Evolutionary conservation across 2,888 invertebrate species (phyloP).

Genomic region (Rhabditoides inermis): DNA sequence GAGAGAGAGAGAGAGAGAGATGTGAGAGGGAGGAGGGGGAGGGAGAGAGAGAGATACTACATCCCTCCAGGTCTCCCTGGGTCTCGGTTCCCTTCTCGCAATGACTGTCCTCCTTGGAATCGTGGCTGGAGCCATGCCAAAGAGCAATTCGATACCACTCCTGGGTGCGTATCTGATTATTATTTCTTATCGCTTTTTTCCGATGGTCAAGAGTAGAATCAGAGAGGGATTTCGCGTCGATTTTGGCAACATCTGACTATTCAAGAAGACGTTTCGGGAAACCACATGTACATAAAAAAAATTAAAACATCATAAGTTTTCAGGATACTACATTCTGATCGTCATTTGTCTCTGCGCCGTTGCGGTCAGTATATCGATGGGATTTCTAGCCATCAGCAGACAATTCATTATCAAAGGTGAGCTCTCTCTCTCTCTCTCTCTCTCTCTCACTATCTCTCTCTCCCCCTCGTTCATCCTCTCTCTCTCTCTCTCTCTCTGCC

Average conservation of each 20-base stretch:
- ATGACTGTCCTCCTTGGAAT: slow-evolving; percentile 45
- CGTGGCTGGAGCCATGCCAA: slow-evolving; percentile 47
- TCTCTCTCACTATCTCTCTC: no score
- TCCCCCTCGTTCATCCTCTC: no score
- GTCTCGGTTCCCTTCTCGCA: slow-evolving; percentile 37
- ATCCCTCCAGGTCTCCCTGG: slow-evolving; percentile 37
- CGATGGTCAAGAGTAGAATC: no score
- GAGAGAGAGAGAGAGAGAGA: background rate
- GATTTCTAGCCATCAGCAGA: slow-evolving; percentile 34
- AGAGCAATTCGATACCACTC: slow-evolving; percentile 42
- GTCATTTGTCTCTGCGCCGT: slow-evolving; percentile 43
- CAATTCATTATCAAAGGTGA: slow-evolving; percentile 37
- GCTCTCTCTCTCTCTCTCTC: background rate
- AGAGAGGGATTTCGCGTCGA: no score
- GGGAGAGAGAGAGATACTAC: background rate
- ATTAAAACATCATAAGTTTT: background rate
- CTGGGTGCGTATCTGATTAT: slow-evolving; percentile 29
- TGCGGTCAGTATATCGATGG: slow-evolving; percentile 42
- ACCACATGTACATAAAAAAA: no score
- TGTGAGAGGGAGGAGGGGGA: background rate
- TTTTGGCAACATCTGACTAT: no score
- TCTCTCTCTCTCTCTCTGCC: no score
- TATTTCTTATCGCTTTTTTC: no score
- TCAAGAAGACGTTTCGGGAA: no score
- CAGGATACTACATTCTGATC: slow-evolving; percentile 42